Evolutionary conservation across 2,113 vertebrate genomes (phyloP).

Genomic region (Mionectes macconnelli): DNA sequence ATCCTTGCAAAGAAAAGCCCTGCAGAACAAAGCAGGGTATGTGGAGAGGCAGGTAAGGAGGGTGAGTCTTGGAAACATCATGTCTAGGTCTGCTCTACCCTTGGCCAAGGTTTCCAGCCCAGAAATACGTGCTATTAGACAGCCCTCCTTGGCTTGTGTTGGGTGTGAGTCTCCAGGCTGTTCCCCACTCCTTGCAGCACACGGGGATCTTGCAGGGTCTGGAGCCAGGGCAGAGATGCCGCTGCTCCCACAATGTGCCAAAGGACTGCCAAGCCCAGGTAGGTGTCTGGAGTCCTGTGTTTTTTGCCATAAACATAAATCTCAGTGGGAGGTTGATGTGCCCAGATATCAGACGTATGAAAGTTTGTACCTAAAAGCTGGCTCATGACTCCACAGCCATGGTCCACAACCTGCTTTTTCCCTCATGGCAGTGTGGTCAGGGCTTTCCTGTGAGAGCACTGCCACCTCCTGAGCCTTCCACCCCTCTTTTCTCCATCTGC

Average conservation of each 20-base stretch:
- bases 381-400: background rate
- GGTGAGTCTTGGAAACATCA: background rate
- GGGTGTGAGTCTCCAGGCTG: background rate
- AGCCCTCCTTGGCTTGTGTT: background rate
- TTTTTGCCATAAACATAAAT: background rate
- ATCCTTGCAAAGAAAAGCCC: background rate
- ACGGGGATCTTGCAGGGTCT: fast-evolving
- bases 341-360: background rate
- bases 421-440: fast-evolving
- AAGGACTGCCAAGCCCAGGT: background rate
- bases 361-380: background rate
- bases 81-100: background rate
- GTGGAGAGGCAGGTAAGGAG: background rate
- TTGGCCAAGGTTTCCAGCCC: background rate
- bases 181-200: background rate
- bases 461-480: background rate
- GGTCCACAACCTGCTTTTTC: background rate
- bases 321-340: background rate
- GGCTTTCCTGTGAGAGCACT: background rate
- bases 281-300: background rate
- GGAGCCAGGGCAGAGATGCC: background rate
- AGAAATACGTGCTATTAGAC: background rate
- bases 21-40: background rate
- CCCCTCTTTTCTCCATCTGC: background rate
- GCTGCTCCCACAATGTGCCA: background rate